These are phyloP conservation scores for Chascanopsetta lugubris DNA, from an alignment of 2,113 vertebrate genomes.

Conservation along the genomic window DNA sequence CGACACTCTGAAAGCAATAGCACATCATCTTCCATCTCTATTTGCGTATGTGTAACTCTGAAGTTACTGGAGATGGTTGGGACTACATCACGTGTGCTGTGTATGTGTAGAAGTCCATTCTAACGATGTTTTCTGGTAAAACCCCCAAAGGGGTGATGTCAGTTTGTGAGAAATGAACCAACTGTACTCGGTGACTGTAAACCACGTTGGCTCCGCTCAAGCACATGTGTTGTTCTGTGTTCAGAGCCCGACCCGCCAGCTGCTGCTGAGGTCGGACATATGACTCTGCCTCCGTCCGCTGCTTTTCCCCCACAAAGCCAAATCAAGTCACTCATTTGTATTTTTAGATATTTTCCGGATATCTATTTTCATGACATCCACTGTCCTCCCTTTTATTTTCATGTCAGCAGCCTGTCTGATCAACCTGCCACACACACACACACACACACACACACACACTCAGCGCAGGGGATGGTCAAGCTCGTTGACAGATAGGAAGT, in stretches of 20 bases:
- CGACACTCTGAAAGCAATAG: no score
- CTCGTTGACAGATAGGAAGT: constrained; percentile 37
- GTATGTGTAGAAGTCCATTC: no score
- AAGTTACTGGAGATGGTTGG: no score
- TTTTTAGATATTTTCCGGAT: constrained; percentile 38
- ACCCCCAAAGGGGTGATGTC: no score
- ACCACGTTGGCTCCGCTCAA: neutral
- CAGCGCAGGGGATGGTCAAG: constrained; percentile 22
- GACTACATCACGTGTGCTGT: no score
- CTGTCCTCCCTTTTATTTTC: constrained; percentile 22
- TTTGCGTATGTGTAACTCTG: no score
- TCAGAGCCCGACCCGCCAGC: neutral
- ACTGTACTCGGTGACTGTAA: no score
- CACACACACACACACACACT: no score
- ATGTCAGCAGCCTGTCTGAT: constrained; percentile 21
- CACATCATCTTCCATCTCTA: no score
- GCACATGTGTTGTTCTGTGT: neutral
- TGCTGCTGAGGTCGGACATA: constrained; percentile 24
- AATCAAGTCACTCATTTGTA: constrained; percentile 31
- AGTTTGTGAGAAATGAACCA: no score
- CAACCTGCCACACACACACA: constrained; percentile 24
- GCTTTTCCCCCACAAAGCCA: constrained; percentile 7
- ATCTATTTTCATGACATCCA: constrained; percentile 46
- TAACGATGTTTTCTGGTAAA: no score
- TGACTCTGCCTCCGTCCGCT: neutral